These are phyloP conservation scores for Labia minor DNA, from an alignment of 2,888 invertebrate genomes.

Conservation along the genomic window DNA sequence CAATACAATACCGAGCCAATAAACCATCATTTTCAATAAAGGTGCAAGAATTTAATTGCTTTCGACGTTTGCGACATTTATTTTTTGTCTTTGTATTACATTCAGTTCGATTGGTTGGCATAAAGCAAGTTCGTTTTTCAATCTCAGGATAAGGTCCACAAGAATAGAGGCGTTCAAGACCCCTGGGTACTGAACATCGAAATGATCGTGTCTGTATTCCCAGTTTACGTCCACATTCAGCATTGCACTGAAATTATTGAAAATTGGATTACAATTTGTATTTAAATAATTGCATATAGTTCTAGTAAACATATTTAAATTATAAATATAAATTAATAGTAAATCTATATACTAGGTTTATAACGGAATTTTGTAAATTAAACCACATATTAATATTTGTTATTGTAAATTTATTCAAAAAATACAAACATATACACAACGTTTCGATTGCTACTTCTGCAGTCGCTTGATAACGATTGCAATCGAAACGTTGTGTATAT, in stretches of 20 bases:
- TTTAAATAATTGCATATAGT: too few relatives aligned
- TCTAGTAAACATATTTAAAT: conserved; percentile 18
- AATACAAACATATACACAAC: too few relatives aligned
- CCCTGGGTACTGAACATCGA: conserved; percentile 43
- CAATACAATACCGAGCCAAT: conserved; percentile 43
- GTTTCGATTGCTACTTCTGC: too few relatives aligned
- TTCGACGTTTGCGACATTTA: conserved; percentile 36
- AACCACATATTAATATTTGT: too few relatives aligned
- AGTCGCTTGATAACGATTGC: too few relatives aligned
- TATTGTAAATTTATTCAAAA: too few relatives aligned
- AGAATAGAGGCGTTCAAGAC: conserved; percentile 35
- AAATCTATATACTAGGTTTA: too few relatives aligned
- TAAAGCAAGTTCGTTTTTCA: conserved; percentile 43
- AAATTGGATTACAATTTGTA: too few relatives aligned
- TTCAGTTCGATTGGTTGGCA: conserved; percentile 28
- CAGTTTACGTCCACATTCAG: conserved; percentile 42
- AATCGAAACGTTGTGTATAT: too few relatives aligned
- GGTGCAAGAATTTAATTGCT: conserved; percentile 35
- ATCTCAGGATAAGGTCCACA: conserved; percentile 46
- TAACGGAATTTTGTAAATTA: too few relatives aligned
- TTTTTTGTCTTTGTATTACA: conserved; percentile 31
- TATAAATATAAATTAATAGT: too few relatives aligned
- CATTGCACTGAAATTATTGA: conserved; percentile 45
- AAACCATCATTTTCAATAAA: conserved; percentile 27
- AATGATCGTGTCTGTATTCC: conserved; percentile 46